A percentile compares a stretch with the other conserved stretches of the same genome.
These are phyloP conservation scores for Brachynemurus nebulosus DNA, from an alignment of 2,888 invertebrate genomes.

Conservation along the genomic window DNA sequence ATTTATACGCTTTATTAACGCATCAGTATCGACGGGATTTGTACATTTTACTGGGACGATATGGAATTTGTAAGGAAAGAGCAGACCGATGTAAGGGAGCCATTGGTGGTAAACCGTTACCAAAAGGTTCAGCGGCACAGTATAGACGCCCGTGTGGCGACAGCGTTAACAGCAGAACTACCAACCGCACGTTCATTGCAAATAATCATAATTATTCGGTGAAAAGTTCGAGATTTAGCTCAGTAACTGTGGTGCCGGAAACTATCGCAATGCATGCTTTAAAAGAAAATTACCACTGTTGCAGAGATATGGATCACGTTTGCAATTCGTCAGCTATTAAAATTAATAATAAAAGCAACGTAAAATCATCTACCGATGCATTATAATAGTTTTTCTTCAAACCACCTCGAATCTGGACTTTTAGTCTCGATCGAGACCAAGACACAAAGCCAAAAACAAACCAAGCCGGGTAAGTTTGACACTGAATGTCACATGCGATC, in stretches of 20 bases:
- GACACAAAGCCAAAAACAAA: too few relatives aligned
- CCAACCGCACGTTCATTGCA: background rate
- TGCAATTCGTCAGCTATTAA: too few relatives aligned
- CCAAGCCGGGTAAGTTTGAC: too few relatives aligned
- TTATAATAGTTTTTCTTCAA: too few relatives aligned
- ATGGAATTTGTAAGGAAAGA: conserved; percentile 31
- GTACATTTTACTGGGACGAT: conserved; percentile 35
- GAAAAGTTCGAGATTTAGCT: background rate
- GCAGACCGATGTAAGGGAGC: conserved; percentile 34
- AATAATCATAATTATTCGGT: background rate
- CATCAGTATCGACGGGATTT: conserved; percentile 48
- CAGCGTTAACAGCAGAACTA: too few relatives aligned
- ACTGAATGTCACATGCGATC: too few relatives aligned
- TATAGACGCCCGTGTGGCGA: conserved; percentile 23
- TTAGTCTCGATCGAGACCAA: too few relatives aligned
- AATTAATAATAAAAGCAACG: too few relatives aligned
- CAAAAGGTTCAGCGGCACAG: conserved; percentile 28
- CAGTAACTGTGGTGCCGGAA: background rate
- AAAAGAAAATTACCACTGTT: background rate
- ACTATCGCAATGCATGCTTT: background rate
- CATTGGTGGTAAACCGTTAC: conserved; percentile 30
- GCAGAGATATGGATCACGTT: background rate
- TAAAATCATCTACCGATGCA: too few relatives aligned
- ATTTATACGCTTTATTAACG: conserved; percentile 50
- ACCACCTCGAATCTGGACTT: too few relatives aligned